Base-by-base conservation (phyloP, 2,113 vertebrate genomes). In the Microtus ochrogaster region DNA sequence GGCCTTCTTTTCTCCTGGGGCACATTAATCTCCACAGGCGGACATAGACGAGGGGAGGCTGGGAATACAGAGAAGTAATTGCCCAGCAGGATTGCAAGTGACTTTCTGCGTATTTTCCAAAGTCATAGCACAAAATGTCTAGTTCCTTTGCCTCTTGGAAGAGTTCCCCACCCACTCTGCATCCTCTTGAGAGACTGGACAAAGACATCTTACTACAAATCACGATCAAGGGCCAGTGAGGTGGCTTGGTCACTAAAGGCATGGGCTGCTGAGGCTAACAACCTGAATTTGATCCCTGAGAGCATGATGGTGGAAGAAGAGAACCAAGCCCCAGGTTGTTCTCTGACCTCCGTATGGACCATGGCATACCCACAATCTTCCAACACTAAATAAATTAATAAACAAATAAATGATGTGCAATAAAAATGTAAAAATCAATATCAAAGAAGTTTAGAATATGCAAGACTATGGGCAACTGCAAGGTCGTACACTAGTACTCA, bases 1-100 rank as follows among this genome's bases (percentile, higher is more conserved):
- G 24, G 12, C 5, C 22, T 9, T 65, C 5, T 17, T 39, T 14
- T 16, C 11, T 9, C 1, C 22, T 28, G 1, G 3, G 1, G 16
- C 2, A 76, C 12, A 24, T 21, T 10, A 4, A 21, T 66, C 66
- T 93, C 41, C 36, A 39, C 66, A 92, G 49, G 66, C 52, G 47
- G n/a, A 21, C 24, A 33, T 19, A 70, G 47, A 88, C 16, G 44
- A 88, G 11, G 3, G 33, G 41, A 73, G n/a, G 14, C 3, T 49
- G 36, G 68, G 16, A 39, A n/a, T 9, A 41, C 47, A 44, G 63
- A 58, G 26, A 58, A 79, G 28, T 30, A 8, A 10, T 21, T 21
- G 68, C 55, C 47, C 30, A 55, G 44, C 30, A 39, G 84, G 66
- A 26, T 12, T 3, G 0, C 9, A 39, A 0, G 7, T 55, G 36